phyloP scores from a whole-genome alignment of 2,888 invertebrate species.

The Hoplodrina ambigua region DNA sequence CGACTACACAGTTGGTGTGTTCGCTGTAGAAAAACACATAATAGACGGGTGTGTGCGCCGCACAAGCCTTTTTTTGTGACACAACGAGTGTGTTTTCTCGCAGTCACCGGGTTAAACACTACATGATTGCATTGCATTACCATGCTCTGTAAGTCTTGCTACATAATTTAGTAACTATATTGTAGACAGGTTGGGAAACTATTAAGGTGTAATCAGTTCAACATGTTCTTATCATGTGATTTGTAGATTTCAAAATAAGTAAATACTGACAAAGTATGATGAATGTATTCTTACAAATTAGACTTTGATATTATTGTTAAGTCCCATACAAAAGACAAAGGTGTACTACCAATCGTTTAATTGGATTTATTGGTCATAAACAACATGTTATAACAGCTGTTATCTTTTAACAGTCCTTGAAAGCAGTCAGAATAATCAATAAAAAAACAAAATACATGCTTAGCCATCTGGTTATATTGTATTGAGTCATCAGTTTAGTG shows the following conservation, averaged over 20 bases:
- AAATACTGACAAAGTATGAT: slow-evolving; percentile 27
- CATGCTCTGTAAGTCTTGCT: slow-evolving; percentile 30
- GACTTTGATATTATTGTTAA: neutral
- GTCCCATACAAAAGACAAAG: neutral
- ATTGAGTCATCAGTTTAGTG: neutral
- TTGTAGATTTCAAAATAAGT: slow-evolving; percentile 41
- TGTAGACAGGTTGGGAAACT: slow-evolving; percentile 42
- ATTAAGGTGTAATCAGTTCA: slow-evolving; percentile 51
- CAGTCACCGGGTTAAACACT: neutral
- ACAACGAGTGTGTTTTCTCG: no score
- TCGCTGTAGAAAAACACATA: no score
- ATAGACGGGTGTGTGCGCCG: no score
- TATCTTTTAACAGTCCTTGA: neutral
- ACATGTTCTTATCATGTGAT: slow-evolving; percentile 52
- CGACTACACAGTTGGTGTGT: no score
- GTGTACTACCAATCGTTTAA: neutral
- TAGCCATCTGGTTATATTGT: neutral
- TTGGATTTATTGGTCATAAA: neutral
- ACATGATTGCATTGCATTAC: slow-evolving; percentile 9
- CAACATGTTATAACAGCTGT: neutral
- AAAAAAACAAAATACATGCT: slow-evolving; percentile 3
- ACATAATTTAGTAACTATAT: slow-evolving; percentile 51
- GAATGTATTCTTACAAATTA: slow-evolving; percentile 11
- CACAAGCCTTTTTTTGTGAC: no score
- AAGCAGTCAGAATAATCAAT: slow-evolving; percentile 1